Evolutionary conservation across 1,140 invertebrate genomes (phyloP).

Genomic region (Cataglyphis hispanica): DNA sequence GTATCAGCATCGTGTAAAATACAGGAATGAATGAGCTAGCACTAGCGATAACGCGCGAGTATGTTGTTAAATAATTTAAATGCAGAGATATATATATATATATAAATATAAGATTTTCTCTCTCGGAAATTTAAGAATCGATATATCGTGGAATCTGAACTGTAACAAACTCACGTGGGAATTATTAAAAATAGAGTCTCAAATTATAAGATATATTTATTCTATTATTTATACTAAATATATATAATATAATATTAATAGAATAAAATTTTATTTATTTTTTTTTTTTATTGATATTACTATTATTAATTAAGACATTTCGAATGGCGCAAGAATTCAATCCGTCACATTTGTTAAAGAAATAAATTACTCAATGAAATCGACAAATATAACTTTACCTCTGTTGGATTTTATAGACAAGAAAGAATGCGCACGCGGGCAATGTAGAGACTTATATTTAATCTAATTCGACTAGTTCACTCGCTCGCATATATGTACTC

Average conservation of each 20-base stretch:
- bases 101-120: background rate
- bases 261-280: background rate
- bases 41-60: background rate
- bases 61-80: background rate
- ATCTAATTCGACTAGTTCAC: slow-evolving; percentile 46
- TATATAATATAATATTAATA: background rate
- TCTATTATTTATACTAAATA: background rate
- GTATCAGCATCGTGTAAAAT: slow-evolving; percentile 2
- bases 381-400: slow-evolving; percentile 6
- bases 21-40: background rate
- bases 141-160: background rate
- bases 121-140: background rate
- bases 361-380: background rate
- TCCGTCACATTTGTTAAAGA: background rate
- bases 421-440: background rate
- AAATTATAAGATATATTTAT: background rate
- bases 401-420: slow-evolving; percentile 15
- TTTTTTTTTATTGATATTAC: background rate
- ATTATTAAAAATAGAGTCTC: background rate
- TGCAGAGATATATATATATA: background rate
- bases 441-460: slow-evolving; percentile 25
- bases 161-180: background rate
- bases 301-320: background rate
- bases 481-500: slow-evolving; percentile 51
- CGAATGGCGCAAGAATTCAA: background rate